Base-by-base conservation (phyloP, 2,797 vertebrate species). In the Rhyacichthys aspro region DNA sequence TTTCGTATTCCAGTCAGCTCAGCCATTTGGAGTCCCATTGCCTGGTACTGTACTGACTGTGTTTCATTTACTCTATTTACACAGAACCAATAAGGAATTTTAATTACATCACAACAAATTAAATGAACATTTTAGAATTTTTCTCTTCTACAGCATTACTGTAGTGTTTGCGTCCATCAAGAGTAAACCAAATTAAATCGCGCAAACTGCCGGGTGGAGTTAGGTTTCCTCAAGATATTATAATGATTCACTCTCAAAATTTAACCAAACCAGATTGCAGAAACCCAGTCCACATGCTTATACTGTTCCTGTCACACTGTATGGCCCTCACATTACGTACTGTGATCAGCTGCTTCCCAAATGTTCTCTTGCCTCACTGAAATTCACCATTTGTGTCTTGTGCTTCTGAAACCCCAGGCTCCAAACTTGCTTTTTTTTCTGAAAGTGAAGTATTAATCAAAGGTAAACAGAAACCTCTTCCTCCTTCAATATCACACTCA, bases 401-500 rank as follows among this genome's bases (percentile, higher is more conserved):
- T n/a, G n/a, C 69, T 56, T 49, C 28, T 43, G 39, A 53, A 16
- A 50, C 33, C 55, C 39, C 8, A 34, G 44, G 55, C 55, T 78
- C 32, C 39, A 57, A 74, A 63, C 59, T 1, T 15, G 28, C 52
- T 69, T 78, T 81, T 64, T 75, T 83, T 66, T 48, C 59, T 45
- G 49, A 47, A 45, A 63, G 67, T 70, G 64, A 82, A 68, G 42
- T 72, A 67, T 86, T 79, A 83, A 84, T 78, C 78, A 70, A 72
- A 83, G 56, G 70, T 76, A 81, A 80, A 80, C 77, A 83, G 78
- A 85, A 77, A 74, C 69, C 66, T 65, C 39, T 28, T 33, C 57
- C 67, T 70, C 61, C 61, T 71, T 75, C 88, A 84, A 91, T 90
- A 91, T 89, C 85, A 79, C 88, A 89, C 79, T 90, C 81, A 87